Evolutionary conservation across 2,888 invertebrate species (phyloP), one percentile per base, ranked within the genome.

Genomic region (Blomia tropicalis): DNA sequence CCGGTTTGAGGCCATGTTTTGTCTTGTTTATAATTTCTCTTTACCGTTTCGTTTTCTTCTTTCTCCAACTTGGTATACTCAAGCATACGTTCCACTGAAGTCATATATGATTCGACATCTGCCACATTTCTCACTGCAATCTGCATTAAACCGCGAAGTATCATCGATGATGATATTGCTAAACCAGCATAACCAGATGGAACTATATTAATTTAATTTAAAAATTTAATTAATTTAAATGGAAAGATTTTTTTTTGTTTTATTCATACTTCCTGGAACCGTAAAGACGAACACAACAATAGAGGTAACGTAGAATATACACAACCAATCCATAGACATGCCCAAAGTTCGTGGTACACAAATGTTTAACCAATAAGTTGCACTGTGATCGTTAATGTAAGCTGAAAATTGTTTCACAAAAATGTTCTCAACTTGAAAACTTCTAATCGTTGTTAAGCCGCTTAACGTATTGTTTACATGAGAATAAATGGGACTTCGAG

Each of bases 291-390:
- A 59, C n/a, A 31, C n/a, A 19, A 63, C 43, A 4, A 63, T 63
- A n/a, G 59, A 43, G 25, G 36, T n/a, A 22, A 63, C 64, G 43
- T 61, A 63, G 1, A 63, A 17, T 2, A 63, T 17, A 27, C 63
- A 63, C 27, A 63, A 64, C 51, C 41, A 60, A 22, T 64, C 64
- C 32, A 64, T 62, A 3, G 31, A 19, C 4, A 90, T 85, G 1
- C 91, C 93, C 71, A 96, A 90, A 67, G 93, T 92, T 66, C 92
- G 82, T 19, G 87, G 87, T 4, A 87, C 84, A 0, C 86, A 81
- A 61, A 95, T 82, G 73, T 90, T 90, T 70, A 88, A 77, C 72
- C 83, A 92, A 84, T 87, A 95, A 7, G 92, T 85, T 1, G 91
- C 85, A 60, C 89, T 87, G 71, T 93, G 90, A 3, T 79, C 72